Percentiles rank a stretch among this genome's conserved stretches.
Conservation (phyloP, 1,140 invertebrate species). For the Akabosia matsudoensis region DNA sequence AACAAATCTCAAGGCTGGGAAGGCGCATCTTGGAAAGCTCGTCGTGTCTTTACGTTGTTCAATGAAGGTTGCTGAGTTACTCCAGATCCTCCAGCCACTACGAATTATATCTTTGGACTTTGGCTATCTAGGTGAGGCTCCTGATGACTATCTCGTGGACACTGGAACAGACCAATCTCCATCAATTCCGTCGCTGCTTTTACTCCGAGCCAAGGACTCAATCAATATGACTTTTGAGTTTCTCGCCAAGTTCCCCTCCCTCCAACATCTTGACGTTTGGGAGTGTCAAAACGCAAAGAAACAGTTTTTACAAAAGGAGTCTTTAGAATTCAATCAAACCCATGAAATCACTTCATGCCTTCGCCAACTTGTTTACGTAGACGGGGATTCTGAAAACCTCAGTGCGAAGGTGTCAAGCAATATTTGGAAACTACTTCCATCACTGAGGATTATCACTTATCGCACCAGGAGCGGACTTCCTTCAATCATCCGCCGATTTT, state of each 20-base stretch:
- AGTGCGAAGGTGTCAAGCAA: neutral
- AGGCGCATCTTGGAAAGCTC: neutral
- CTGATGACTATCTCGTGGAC: neutral
- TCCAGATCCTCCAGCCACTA: neutral
- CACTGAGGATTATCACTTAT: neutral
- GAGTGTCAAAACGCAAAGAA: neutral
- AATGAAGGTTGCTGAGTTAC: neutral
- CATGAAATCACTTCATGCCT: neutral
- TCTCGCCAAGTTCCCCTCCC: neutral
- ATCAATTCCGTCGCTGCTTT: neutral
- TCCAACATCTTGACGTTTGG: neutral
- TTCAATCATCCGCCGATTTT: neutral
- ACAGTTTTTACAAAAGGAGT: neutral
- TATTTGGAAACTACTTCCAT: neutral
- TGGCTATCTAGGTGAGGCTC: neutral
- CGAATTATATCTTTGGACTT: neutral
- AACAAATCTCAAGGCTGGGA: neutral
- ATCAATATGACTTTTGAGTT: neutral
- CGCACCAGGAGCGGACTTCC: neutral
- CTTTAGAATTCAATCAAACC: no score
- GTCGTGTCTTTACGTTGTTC: neutral
- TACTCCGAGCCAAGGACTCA: neutral
- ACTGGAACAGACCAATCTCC: neutral
- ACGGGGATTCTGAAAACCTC: neutral
- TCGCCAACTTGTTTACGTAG: neutral